phyloP scores from a whole-genome alignment of 2,113 vertebrate genomes.

The Rhea pennata region DNA sequence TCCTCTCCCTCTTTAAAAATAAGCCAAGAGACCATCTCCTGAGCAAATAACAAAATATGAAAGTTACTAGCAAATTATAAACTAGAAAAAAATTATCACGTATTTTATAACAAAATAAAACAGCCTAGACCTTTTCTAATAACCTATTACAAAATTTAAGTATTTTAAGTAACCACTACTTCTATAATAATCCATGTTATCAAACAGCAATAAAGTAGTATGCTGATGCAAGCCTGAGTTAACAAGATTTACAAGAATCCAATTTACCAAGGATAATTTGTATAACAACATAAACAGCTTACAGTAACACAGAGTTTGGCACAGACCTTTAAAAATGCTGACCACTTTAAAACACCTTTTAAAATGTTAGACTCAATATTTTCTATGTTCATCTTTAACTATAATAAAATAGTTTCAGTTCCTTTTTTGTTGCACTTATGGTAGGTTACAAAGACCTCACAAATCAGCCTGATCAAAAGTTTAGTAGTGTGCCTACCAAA shows the following conservation, averaged over 20 bases:
- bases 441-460: background rate
- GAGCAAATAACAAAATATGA: background rate
- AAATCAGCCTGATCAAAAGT: background rate
- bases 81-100: background rate
- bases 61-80: background rate
- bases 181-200: background rate
- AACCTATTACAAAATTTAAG: background rate
- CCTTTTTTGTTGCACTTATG: fast-evolving
- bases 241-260: slow-evolving; percentile 26
- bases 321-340: background rate
- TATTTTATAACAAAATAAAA: background rate
- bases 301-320: background rate
- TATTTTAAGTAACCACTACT: background rate
- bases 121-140: background rate
- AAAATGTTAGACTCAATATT: background rate
- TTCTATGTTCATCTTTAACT: background rate
- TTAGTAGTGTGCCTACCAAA: background rate
- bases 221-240: background rate
- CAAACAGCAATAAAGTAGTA: background rate
- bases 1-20: background rate
- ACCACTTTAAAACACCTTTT: too few relatives aligned
- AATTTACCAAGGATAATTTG: slow-evolving; percentile 16
- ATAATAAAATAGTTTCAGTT: background rate
- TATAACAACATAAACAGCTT: background rate
- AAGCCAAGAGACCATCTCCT: background rate